Percentiles rank a stretch among this genome's conserved stretches.
phyloP scores from a whole-genome alignment of 2,113 vertebrate genomes.

The Alaudala cheleensis region DNA sequence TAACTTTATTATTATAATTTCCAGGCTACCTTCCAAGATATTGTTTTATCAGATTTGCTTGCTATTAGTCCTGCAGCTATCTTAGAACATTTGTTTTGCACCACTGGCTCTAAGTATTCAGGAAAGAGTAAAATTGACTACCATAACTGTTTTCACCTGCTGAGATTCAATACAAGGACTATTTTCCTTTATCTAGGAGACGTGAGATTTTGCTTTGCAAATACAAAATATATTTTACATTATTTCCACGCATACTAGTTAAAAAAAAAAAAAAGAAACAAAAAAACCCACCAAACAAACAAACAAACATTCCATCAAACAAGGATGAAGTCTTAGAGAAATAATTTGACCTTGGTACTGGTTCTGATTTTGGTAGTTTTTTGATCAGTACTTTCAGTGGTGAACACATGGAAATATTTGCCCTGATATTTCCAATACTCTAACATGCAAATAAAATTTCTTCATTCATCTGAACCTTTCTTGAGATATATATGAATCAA shows the following conservation, averaged over 20 bases:
- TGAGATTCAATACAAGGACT: not conserved
- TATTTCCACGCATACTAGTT: not conserved
- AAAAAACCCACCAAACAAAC: not conserved
- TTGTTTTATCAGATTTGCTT: conserved; percentile 38
- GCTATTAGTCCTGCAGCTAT: not conserved
- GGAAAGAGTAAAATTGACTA: not conserved
- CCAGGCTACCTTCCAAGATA: not conserved
- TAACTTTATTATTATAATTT: not conserved
- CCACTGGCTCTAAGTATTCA: not conserved
- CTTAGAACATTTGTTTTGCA: conserved; percentile 33
- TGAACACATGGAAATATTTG: not conserved
- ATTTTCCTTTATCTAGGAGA: not conserved
- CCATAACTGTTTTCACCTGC: not conserved
- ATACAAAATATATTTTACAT: not conserved
- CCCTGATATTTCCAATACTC: not conserved
- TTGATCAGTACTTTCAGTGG: not conserved
- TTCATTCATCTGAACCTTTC: not conserved
- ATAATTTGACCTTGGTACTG: not conserved
- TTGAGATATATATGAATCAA: not conserved
- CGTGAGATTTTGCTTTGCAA: not conserved
- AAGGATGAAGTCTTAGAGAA: not conserved
- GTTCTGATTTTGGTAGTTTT: not conserved
- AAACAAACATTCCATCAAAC: too few species aligned
- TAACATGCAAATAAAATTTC: not conserved
- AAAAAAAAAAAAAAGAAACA: not conserved